These are phyloP conservation scores for Hetaerina titia DNA, from an alignment of 2,888 invertebrate species.

Conservation along the genomic window DNA sequence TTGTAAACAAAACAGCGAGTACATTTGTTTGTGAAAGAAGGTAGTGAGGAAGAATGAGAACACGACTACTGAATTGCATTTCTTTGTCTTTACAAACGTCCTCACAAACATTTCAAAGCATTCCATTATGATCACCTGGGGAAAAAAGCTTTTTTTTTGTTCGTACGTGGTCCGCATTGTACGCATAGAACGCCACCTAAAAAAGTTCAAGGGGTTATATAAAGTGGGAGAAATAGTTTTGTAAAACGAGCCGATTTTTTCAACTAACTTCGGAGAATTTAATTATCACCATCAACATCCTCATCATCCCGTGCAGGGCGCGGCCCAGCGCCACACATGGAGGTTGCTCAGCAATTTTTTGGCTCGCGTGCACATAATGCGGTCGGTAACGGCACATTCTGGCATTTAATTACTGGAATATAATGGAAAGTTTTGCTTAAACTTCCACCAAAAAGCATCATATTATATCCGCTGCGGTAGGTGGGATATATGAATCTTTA, in stretches of 20 bases:
- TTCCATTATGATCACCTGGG: not conserved
- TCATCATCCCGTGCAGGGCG: not conserved
- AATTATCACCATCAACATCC: constrained; percentile 27
- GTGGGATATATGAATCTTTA: constrained; percentile 2
- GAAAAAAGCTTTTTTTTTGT: not conserved
- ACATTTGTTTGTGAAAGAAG: no score
- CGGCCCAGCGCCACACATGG: not conserved
- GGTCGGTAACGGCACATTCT: constrained; percentile 21
- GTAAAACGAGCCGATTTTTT: not conserved
- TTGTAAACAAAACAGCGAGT: no score
- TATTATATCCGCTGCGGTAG: constrained; percentile 7
- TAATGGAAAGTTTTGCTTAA: not conserved
- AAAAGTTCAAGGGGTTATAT: not conserved
- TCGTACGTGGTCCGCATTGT: not conserved
- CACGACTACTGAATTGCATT: no score
- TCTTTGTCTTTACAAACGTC: not conserved
- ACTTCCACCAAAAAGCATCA: not conserved
- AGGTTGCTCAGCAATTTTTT: not conserved
- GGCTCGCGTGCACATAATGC: not conserved
- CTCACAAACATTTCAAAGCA: not conserved
- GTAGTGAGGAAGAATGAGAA: no score
- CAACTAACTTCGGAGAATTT: constrained; percentile 3
- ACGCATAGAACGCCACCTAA: not conserved
- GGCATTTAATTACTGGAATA: constrained; percentile 22
- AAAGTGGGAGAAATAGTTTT: not conserved